phyloP scores from a whole-genome alignment of 2,113 vertebrate genomes.

The Panthera uncia region DNA sequence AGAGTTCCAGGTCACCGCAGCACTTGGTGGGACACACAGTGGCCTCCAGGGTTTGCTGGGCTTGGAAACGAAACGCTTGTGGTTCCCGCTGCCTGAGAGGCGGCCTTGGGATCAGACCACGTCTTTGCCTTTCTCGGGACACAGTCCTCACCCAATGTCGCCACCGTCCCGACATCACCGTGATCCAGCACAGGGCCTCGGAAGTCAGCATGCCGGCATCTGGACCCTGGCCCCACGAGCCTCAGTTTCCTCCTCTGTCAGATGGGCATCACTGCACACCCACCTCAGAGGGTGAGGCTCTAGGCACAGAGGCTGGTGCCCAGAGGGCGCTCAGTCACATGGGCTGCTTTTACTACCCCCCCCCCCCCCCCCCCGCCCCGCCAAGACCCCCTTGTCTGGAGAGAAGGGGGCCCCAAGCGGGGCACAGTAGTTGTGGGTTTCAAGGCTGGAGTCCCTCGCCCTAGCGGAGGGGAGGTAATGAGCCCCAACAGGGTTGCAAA shows the following conservation, averaged over 20 bases:
- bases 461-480: not conserved
- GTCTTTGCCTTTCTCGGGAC: accelerated
- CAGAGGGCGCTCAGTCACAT: accelerated
- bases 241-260: not conserved
- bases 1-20: accelerated
- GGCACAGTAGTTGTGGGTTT: accelerated
- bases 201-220: not conserved
- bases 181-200: too few relatives aligned
- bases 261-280: not conserved
- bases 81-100: accelerated
- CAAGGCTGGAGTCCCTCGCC: not conserved
- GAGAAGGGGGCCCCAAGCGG: not conserved
- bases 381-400: too few relatives aligned
- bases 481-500: not conserved
- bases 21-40: accelerated
- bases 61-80: not conserved
- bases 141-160: accelerated
- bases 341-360: not conserved
- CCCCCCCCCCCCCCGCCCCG: too few relatives aligned
- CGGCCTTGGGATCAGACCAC: not conserved
- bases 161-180: accelerated
- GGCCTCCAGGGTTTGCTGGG: not conserved
- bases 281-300: too few relatives aligned
- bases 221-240: accelerated
- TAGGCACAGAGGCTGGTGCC: not conserved